Evolutionary conservation across 2,113 vertebrate genomes (phyloP).

Genomic region (Pelodiscus sinensis): DNA sequence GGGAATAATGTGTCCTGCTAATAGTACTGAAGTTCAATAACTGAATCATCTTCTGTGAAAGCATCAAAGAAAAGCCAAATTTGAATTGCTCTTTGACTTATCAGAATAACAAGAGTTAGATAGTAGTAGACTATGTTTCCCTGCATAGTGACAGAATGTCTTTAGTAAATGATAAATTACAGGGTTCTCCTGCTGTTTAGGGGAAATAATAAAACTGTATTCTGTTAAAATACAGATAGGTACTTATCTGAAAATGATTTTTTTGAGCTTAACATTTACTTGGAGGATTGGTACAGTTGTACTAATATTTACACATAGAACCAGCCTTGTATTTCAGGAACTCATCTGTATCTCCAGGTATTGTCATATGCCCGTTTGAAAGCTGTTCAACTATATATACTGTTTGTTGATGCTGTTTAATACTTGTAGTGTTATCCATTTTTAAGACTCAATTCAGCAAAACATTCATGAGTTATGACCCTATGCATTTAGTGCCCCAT

Average conservation of each 20-base stretch:
- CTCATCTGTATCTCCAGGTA: background rate
- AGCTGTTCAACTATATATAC: background rate
- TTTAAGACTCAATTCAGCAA: background rate
- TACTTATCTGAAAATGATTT: background rate
- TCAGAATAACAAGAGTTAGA: background rate
- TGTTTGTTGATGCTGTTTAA: background rate
- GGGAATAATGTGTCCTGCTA: constrained; percentile 22
- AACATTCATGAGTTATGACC: background rate
- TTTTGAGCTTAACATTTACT: background rate
- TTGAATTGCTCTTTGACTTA: constrained; percentile 15
- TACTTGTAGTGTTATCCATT: background rate
- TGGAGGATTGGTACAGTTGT: background rate
- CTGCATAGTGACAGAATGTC: background rate
- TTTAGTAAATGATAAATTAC: background rate
- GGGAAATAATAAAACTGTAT: background rate
- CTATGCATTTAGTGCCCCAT: background rate
- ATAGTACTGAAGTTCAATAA: constrained; percentile 26
- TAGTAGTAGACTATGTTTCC: background rate
- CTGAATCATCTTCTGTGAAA: constrained; percentile 43
- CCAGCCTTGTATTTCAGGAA: background rate
- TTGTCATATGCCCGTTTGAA: background rate
- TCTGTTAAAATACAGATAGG: background rate
- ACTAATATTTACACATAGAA: background rate
- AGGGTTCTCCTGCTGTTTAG: background rate
- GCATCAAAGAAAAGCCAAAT: constrained; percentile 25